phyloP scores from a whole-genome alignment of 2,113 vertebrate species.

The Aleadryas rufinucha region DNA sequence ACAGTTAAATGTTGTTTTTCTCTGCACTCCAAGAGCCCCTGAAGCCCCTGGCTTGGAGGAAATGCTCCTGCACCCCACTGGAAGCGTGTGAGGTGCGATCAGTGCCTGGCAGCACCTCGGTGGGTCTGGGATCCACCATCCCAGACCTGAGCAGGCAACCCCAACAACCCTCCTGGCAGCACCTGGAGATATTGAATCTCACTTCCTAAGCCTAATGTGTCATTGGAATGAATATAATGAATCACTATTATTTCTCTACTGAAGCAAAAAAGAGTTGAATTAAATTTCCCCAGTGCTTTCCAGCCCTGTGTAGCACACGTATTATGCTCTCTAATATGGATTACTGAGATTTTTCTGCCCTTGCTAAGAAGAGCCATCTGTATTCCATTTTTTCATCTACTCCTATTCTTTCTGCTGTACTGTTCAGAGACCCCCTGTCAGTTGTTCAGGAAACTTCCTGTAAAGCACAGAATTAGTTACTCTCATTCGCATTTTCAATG shows the following conservation, averaged over 20 bases:
- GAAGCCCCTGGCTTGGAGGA: neutral
- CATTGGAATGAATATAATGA: neutral
- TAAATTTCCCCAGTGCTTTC: slow-evolving; percentile 14
- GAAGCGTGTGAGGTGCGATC: neutral
- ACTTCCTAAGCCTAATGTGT: neutral
- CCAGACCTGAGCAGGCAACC: neutral
- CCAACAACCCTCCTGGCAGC: neutral
- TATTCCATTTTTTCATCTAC: neutral
- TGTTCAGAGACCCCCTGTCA: neutral
- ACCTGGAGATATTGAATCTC: neutral
- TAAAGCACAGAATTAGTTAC: neutral
- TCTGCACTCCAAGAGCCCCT: neutral
- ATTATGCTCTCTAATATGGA: neutral
- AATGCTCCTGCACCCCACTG: neutral
- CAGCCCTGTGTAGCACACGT: neutral
- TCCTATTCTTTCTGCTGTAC: neutral
- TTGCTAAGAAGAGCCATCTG: neutral
- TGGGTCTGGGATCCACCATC: neutral
- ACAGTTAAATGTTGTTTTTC: neutral
- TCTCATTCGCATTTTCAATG: neutral
- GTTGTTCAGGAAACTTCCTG: neutral
- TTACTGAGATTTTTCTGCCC: neutral
- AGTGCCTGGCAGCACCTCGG: neutral
- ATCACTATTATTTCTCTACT: neutral
- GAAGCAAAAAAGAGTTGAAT: neutral